phyloP scores from a whole-genome alignment of 1,140 invertebrate genomes.

The Carposina sasakii region DNA sequence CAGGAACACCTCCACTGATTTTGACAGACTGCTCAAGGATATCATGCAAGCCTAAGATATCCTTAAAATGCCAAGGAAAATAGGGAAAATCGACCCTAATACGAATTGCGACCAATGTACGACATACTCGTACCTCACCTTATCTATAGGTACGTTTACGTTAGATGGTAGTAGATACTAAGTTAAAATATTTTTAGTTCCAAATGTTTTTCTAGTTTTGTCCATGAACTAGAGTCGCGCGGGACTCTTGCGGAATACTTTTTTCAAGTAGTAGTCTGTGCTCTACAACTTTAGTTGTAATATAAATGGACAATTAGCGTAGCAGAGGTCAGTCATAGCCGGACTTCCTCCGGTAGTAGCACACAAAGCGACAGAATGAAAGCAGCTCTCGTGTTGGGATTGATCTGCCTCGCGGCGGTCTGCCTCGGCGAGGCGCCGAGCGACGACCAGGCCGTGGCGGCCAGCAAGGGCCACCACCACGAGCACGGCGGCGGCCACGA shows the following conservation, averaged over 20 bases:
- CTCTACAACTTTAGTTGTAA: constrained; percentile 33
- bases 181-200: too few species aligned
- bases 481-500: constrained; percentile 70
- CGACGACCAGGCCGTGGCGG: constrained; percentile 62
- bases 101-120: too few species aligned
- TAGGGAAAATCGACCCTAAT: too few species aligned
- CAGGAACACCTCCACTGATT: too few species aligned
- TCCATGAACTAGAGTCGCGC: constrained; percentile 44
- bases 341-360: constrained; percentile 56
- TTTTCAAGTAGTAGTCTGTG: constrained; percentile 35
- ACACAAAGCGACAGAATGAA: constrained; percentile 34
- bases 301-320: constrained; percentile 56
- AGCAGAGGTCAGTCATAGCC: constrained; percentile 58
- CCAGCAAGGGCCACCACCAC: constrained; percentile 53
- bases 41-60: too few species aligned
- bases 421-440: constrained; percentile 35
- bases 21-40: too few species aligned
- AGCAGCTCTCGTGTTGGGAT: constrained; percentile 37
- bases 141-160: too few species aligned
- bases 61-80: too few species aligned
- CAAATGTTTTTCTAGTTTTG: too few species aligned
- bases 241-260: constrained; percentile 54
- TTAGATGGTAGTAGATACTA: too few species aligned
- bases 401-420: constrained; percentile 44
- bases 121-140: too few species aligned